A percentile compares a stretch with the other conserved stretches of the same genome.
Evolutionary conservation across 2,113 vertebrate species (phyloP).

Genomic region (Chamaetylas fuelleborni): DNA sequence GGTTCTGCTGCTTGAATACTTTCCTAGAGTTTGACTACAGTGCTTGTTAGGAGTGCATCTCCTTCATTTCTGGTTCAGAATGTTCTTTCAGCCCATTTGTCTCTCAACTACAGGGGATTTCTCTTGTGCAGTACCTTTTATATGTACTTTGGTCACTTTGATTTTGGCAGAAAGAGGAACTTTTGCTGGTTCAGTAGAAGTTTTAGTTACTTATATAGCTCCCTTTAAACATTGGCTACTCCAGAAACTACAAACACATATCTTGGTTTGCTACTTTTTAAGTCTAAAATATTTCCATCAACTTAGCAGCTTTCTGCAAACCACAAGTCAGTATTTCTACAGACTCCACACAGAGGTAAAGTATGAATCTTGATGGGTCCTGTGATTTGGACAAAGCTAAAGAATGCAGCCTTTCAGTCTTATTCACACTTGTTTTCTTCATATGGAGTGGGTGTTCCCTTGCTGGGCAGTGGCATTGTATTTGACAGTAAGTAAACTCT

Average conservation of each 20-base stretch:
- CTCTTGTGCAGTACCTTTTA: not conserved
- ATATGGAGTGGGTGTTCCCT: not conserved
- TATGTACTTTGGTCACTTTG: not conserved
- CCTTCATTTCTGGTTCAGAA: not conserved
- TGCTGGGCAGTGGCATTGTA: not conserved
- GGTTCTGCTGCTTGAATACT: not conserved
- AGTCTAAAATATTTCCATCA: not conserved
- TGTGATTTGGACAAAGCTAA: not conserved
- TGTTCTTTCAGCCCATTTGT: not conserved
- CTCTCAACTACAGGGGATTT: not conserved
- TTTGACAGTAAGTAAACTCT: not conserved
- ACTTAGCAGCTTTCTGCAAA: not conserved
- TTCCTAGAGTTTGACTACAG: not conserved
- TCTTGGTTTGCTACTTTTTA: not conserved
- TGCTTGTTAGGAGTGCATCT: not conserved
- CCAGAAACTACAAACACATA: not conserved
- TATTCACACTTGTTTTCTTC: not conserved
- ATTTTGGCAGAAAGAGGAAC: not conserved
- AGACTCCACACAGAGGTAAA: not conserved
- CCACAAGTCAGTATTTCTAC: not conserved
- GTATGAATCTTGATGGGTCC: not conserved
- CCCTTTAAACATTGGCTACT: not conserved
- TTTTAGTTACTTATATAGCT: not conserved
- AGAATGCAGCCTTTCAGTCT: not conserved
- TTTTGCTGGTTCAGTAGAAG: not conserved